Base-by-base conservation (phyloP, 30 jellyfish, hydroid and myxozoan genomes). In the Sanderia malayensis region DNA sequence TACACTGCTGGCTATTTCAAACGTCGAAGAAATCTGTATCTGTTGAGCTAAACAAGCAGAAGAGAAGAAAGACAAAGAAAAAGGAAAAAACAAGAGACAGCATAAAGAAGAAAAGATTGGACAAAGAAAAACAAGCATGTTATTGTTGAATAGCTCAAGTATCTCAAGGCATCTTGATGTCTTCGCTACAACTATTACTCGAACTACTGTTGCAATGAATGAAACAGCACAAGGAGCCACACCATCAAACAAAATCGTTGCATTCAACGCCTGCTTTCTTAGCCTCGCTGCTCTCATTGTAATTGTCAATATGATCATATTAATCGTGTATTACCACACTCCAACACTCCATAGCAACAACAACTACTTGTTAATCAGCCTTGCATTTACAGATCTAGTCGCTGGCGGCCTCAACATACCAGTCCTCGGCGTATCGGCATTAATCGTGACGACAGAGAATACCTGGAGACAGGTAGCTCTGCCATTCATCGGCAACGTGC, bases 331-430 rank as follows among this genome's bases (percentile, higher is more conserved):
- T 58, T 78, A 63, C 82, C 70, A 58, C 27, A 78, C 82, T 9
- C 26, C 67, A 55, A 44, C 74, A 30, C 74, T 78, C 17, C 89
- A 67, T 24, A 78, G 79, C 10, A 67, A 79, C 80, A 78, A 78
- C 68, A 78, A 78, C 59, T 49, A 21, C 4, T 58, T 78, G 27
- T 58, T 78, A 31, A 67, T 64, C 73, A 78, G 89, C 70, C 89
- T 78, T 28, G 89, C 89, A 19, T 78, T 52, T 19, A 66, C 89
- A 28, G 89, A 78, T 20, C 57, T 78, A 41, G 23, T 78, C 31
- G 89, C 89, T 0, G 89, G 89, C 15, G 44, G 52, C 31, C 20
- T 78, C 31, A 78, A 78, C 58, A 78, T 78, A 18, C 89, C 89
- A 32, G n/a, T 52, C 6, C 46, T 78, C 1, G 46, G 82, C 44